A percentile compares a stretch with the other conserved stretches of the same genome.
phyloP scores from a whole-genome alignment of 2,888 invertebrate genomes.

The Automeris io region DNA sequence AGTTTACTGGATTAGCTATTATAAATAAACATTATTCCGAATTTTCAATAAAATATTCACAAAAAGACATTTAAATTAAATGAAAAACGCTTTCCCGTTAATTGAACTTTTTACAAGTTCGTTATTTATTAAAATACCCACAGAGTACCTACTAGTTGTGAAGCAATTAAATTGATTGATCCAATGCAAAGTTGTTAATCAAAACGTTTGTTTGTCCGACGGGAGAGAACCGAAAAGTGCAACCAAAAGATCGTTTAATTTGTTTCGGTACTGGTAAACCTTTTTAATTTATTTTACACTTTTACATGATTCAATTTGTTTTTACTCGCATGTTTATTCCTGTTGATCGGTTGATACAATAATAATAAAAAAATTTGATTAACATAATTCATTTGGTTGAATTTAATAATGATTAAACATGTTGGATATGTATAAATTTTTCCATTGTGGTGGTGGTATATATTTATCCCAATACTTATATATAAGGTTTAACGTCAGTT shows the following conservation, averaged over 20 bases:
- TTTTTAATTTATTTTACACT: constrained; percentile 35
- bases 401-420: no score
- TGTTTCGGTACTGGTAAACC: constrained; percentile 25
- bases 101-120: constrained; percentile 1
- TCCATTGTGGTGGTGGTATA: no score
- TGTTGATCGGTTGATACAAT: constrained; percentile 1
- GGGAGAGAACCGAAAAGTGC: constrained; percentile 35
- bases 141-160: constrained; percentile 5
- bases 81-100: not conserved
- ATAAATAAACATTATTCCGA: no score
- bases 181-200: constrained; percentile 40
- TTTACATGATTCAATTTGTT: constrained; percentile 17
- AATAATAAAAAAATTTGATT: no score
- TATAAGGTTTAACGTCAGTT: no score
- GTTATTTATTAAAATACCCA: constrained; percentile 4
- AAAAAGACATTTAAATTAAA: no score
- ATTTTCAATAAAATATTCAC: no score
- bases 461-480: no score
- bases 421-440: no score
- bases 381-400: no score
- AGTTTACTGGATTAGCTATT: no score
- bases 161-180: constrained; percentile 52
- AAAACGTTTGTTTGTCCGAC: constrained; percentile 37
- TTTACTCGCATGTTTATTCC: constrained; percentile 9
- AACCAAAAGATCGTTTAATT: constrained; percentile 40